Percentiles rank a stretch among this genome's conserved stretches.
These are phyloP conservation scores for Nesogale talazaci DNA, from an alignment of 2,113 vertebrate genomes.

Conservation along the genomic window DNA sequence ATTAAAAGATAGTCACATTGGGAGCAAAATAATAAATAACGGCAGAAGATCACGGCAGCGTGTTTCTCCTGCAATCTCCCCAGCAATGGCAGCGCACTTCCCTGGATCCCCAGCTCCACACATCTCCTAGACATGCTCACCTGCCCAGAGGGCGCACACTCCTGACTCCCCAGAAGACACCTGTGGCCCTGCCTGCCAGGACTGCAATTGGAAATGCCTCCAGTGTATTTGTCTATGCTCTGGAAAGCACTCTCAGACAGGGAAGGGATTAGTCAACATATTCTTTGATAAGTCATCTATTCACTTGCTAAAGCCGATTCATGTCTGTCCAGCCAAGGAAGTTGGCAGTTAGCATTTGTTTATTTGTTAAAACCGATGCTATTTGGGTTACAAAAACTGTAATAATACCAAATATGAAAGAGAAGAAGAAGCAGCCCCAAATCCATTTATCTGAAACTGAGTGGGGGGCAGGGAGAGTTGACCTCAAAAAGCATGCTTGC, in stretches of 20 bases:
- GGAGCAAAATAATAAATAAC: slow-evolving; percentile 73
- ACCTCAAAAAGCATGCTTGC: neutral
- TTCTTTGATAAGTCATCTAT: slow-evolving; percentile 30
- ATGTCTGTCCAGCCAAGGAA: slow-evolving; percentile 30
- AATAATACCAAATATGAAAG: neutral
- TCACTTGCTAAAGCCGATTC: slow-evolving; percentile 48
- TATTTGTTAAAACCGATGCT: slow-evolving; percentile 59
- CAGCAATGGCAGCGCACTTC: neutral
- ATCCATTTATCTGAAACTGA: neutral
- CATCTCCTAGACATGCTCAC: slow-evolving; percentile 62
- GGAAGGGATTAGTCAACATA: slow-evolving; percentile 38
- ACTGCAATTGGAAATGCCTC: slow-evolving; percentile 53
- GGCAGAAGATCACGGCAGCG: slow-evolving; percentile 18
- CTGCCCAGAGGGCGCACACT: slow-evolving; percentile 55
- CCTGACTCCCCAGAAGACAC: slow-evolving; percentile 50
- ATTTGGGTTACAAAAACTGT: slow-evolving; percentile 26
- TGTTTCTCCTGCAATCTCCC: neutral
- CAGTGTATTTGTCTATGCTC: slow-evolving; percentile 15
- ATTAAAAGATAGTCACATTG: slow-evolving; percentile 68
- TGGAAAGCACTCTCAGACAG: slow-evolving; percentile 49
- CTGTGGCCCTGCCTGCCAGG: neutral
- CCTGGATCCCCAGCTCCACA: neutral
- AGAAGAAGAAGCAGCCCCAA: neutral
- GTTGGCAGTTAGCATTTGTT: slow-evolving; percentile 47
- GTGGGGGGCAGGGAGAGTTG: neutral